These are phyloP conservation scores for Vireo altiloquus DNA, from an alignment of 2,113 vertebrate species.

Conservation along the genomic window DNA sequence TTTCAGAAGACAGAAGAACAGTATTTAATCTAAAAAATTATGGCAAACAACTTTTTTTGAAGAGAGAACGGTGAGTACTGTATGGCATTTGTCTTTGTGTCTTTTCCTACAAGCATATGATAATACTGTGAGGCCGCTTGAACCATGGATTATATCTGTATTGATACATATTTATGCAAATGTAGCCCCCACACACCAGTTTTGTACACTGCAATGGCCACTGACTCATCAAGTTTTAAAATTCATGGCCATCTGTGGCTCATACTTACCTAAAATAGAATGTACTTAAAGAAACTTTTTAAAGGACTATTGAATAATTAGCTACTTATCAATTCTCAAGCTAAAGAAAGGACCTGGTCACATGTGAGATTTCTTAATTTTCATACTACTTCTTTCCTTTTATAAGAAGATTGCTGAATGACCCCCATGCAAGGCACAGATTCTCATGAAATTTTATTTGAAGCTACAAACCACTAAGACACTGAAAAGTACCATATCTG, in stretches of 20 bases:
- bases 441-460: neutral
- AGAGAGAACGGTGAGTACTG: neutral
- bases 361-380: neutral
- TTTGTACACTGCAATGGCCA: neutral
- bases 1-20: neutral
- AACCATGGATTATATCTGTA: neutral
- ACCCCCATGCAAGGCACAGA: neutral
- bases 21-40: neutral
- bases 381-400: neutral
- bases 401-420: neutral
- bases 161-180: neutral
- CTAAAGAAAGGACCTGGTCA: neutral
- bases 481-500: neutral
- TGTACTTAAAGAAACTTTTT: neutral
- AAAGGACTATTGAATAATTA: neutral
- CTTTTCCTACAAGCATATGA: neutral
- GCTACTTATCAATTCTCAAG: neutral
- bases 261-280: neutral
- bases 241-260: neutral
- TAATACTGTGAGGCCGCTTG: accelerated
- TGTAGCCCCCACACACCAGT: accelerated
- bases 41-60: neutral
- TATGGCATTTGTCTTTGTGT: neutral
- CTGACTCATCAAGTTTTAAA: neutral
- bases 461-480: neutral